Evolutionary conservation across 2,797 vertebrate species (phyloP), one percentile per base, ranked within the genome.

Genomic region (Parauchenoglanis ngamensis): DNA sequence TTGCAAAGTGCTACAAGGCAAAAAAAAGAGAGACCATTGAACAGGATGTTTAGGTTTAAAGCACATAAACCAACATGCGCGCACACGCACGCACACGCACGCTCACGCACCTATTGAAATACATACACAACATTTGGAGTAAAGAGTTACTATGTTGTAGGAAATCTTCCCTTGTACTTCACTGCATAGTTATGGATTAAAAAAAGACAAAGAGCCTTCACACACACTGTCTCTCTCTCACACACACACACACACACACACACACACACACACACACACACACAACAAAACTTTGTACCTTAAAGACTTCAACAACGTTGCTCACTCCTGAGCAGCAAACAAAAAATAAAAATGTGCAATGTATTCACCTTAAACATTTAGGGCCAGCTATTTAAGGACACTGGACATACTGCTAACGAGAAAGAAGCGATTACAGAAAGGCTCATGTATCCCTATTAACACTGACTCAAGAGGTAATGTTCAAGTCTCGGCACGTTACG

Each of bases 141-240:
- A 82, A 82, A 86, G 87, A 89, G 89, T 88, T 89, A 90, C 81
- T 72, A 86, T 86, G 87, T 90, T 89, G 83, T 85, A 91, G 86
- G 90, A 91, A 92, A 75, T 63, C 79, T 91, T 87, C 73, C 90
- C 86, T 89, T 91, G 90, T 90, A 89, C 88, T 90, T 91, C 89
- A 92, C 93, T 93, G 93, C 93, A 93, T 93, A 93, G 93, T 92
- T 92, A 92, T 91, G 90, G 87, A 88, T 89, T 84, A 86, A 89
- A 86, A 89, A 89, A 87, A 88, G 70, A 88, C 79, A 80, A 84
- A 72, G 57, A 87, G 84, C 79, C 54, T 65, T 72, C 25, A 25
- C 72, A 44, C 57, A 67, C 35, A 49, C 8, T 49, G 6, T 49
- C 46, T 49, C 46, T 49, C 46, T 49, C 65, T 13, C 57, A 46